Evolutionary conservation across 1,140 invertebrate genomes (phyloP).

Genomic region (Drosophila nebulosa): DNA sequence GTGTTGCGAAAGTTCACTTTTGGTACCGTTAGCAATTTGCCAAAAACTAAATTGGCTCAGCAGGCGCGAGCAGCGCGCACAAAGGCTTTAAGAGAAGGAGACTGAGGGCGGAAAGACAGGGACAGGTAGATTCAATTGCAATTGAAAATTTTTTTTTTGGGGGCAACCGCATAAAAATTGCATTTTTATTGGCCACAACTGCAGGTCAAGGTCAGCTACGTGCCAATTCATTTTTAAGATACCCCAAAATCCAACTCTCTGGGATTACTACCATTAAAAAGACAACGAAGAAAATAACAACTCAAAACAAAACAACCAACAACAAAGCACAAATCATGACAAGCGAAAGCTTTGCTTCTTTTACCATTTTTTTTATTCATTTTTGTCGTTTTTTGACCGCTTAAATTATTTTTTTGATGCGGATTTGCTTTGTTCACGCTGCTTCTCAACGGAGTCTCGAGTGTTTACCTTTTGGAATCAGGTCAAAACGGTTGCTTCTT

Average conservation of each 20-base stretch:
- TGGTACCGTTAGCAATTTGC: slow-evolving; percentile 73
- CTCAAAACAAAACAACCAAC: not conserved
- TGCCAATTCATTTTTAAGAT: slow-evolving; percentile 66
- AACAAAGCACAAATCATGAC: slow-evolving; percentile 33
- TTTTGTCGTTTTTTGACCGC: slow-evolving; percentile 29
- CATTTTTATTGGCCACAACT: slow-evolving; percentile 61
- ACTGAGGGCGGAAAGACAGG: not conserved
- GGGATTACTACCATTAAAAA: slow-evolving; percentile 37
- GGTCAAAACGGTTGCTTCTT: slow-evolving; percentile 77
- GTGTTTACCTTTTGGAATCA: slow-evolving; percentile 57
- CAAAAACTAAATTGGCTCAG: slow-evolving; percentile 62
- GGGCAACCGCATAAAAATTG: slow-evolving; percentile 46
- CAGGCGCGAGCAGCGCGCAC: not conserved
- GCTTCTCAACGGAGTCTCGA: slow-evolving; percentile 37
- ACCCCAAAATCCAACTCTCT: not conserved
- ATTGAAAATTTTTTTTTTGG: slow-evolving; percentile 6
- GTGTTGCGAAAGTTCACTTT: slow-evolving; percentile 30
- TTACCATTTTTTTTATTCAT: slow-evolving; percentile 19
- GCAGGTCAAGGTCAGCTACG: slow-evolving; percentile 73
- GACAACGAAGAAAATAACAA: slow-evolving; percentile 3
- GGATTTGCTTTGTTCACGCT: slow-evolving; percentile 63
- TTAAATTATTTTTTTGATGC: slow-evolving; percentile 41
- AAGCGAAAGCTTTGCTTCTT: slow-evolving; percentile 36
- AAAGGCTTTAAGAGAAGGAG: not conserved
- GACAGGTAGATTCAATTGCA: slow-evolving; percentile 46